Evolutionary conservation across 2,113 vertebrate species (phyloP), one percentile per base, ranked within the genome.

Genomic region (Trogon melanurus): DNA sequence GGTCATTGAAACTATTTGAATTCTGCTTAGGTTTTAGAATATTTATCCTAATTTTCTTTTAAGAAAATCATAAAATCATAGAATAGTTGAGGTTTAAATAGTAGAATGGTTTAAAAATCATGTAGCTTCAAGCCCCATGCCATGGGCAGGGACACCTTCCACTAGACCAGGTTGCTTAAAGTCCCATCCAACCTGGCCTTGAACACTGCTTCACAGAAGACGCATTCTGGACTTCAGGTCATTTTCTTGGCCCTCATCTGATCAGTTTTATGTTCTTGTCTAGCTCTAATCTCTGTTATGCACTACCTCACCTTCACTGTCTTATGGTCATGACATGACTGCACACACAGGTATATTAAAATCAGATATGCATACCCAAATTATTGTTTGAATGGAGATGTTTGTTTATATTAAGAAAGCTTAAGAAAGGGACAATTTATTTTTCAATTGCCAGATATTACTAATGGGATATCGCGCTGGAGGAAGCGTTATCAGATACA

Each of bases 71-170:
- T 41, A 50, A 79, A 66, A 51, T 15, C 13, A 26, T 41, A 29
- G 18, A 51, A 73, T 34, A 3, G 27, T 36, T 81, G 60, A 14
- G 3, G 4, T 41, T 34, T 41, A 41, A 41, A 41, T 41, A 41
- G 41, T 13, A 41, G 41, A 41, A 41, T 41, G 41, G 22, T 76
- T 27, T 26, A 70, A 58, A 44, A 10, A 34, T 34, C 13, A 36
- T 12, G 20, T 50, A 50, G 41, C 5, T 62, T 76, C 0, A 0
- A 38, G 2, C 1, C 1, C 10, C 11, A 9, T 48, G n/a, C 19
- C 7, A 10, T 1, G 10, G 1, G 13, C 5, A 76, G 5, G 29
- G 16, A 21, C 14, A 34, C 20, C 5, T 41, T 62, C 6, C 14
- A 50, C 13, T 48, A 62, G 25, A 50, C 7, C 38, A 44, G 14